These are phyloP conservation scores for Picus viridis DNA, from an alignment of 2,797 vertebrate species.

Conservation along the genomic window DNA sequence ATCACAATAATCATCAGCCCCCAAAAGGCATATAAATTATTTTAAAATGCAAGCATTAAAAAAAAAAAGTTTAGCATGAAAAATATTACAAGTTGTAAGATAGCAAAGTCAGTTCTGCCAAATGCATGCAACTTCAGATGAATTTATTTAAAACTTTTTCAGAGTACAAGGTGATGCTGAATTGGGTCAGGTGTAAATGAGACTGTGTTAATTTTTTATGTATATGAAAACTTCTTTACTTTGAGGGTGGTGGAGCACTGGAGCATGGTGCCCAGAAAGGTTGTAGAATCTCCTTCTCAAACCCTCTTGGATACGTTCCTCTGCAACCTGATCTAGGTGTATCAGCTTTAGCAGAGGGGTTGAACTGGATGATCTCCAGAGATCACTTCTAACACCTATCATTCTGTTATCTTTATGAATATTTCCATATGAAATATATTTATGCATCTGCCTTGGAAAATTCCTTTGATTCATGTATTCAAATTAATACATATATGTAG, in stretches of 20 bases:
- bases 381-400: too few species aligned
- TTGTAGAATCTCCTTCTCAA: too few species aligned
- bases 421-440: not conserved
- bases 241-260: too few species aligned
- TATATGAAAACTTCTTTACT: not conserved
- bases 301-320: too few species aligned
- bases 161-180: not conserved
- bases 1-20: not conserved
- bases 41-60: not conserved
- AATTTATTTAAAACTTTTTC: not conserved
- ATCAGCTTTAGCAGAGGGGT: too few species aligned
- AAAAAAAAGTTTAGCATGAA: not conserved
- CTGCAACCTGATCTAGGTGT: too few species aligned
- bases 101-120: not conserved
- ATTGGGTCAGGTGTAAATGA: not conserved
- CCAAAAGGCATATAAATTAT: not conserved
- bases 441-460: accelerated
- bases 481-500: not conserved
- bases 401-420: not conserved
- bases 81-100: not conserved
- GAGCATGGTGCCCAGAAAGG: too few species aligned
- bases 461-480: not conserved
- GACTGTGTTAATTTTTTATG: not conserved
- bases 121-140: not conserved
- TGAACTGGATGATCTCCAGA: not conserved